phyloP scores from a whole-genome alignment of 2,888 invertebrate species.

The Drosophila borborema region DNA sequence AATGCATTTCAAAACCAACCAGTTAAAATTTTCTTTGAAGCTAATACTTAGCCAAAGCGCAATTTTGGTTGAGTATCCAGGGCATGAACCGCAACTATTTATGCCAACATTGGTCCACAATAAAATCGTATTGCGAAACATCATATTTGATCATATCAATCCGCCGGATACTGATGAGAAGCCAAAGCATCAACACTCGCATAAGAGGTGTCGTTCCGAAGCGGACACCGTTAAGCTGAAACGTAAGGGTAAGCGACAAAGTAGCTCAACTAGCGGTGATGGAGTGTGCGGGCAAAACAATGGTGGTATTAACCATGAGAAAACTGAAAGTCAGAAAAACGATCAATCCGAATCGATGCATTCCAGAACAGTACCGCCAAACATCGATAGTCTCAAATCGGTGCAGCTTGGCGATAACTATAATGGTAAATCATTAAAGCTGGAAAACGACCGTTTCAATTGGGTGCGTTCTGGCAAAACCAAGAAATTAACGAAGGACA shows the following conservation, averaged over 20 bases:
- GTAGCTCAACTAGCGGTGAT: neutral
- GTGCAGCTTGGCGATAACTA: neutral
- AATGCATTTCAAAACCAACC: slow-evolving; percentile 29
- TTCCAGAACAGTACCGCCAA: no score
- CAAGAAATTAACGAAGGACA: neutral
- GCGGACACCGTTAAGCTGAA: neutral
- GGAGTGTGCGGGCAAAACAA: neutral
- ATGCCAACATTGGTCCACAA: slow-evolving; percentile 36
- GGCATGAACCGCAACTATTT: slow-evolving; percentile 50
- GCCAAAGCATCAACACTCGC: neutral
- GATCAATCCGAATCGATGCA: neutral
- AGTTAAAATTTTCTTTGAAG: slow-evolving; percentile 49
- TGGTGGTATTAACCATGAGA: neutral
- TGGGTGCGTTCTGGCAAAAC: slow-evolving; percentile 20
- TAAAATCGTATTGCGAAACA: slow-evolving; percentile 36
- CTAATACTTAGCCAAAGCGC: slow-evolving; percentile 43
- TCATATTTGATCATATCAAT: slow-evolving; percentile 36
- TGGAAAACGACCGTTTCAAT: neutral
- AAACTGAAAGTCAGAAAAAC: neutral
- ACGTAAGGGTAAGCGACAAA: neutral
- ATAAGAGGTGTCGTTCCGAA: neutral
- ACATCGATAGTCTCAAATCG: neutral
- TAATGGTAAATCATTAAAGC: no score
- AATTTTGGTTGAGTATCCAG: slow-evolving; percentile 49
- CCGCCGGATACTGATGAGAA: neutral